Percentiles rank a stretch among this genome's conserved stretches.
Evolutionary conservation across 2,888 invertebrate species (phyloP).

Genomic region (Belgica antarctica): DNA sequence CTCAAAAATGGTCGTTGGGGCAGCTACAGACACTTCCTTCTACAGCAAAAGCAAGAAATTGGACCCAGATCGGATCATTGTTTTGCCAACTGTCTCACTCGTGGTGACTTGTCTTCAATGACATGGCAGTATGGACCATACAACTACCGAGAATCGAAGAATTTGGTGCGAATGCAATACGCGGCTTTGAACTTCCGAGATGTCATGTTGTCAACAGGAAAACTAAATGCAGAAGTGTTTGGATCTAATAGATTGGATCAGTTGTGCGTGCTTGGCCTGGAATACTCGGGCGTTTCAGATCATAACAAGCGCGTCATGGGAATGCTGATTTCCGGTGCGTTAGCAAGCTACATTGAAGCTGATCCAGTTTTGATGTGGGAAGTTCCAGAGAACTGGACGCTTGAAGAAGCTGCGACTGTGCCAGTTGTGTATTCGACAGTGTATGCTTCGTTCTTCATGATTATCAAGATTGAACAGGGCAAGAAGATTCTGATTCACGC

Average conservation of each 20-base stretch:
- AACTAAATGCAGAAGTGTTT: constrained; percentile 77
- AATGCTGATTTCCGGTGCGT: constrained; percentile 57
- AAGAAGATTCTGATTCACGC: constrained; percentile 59
- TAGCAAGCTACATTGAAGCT: constrained; percentile 62
- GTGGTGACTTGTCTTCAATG: constrained; percentile 83
- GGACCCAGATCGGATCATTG: constrained; percentile 63
- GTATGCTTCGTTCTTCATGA: constrained; percentile 57
- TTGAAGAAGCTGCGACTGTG: constrained; percentile 73
- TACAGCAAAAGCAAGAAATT: constrained; percentile 57
- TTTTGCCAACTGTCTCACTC: constrained; percentile 70
- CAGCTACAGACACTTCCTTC: constrained; percentile 74
- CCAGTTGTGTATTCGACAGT: constrained; percentile 74
- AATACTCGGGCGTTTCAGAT: constrained; percentile 62
- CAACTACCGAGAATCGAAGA: constrained; percentile 46
- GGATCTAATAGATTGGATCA: constrained; percentile 65
- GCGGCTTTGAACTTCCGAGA: constrained; percentile 90
- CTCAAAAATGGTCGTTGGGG: constrained; percentile 61
- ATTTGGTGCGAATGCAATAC: constrained; percentile 63
- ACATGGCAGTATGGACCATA: constrained; percentile 76
- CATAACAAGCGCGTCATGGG: constrained; percentile 67
- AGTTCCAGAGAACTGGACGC: constrained; percentile 68
- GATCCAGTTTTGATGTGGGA: constrained; percentile 68
- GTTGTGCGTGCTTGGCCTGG: constrained; percentile 68
- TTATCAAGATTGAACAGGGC: constrained; percentile 51
- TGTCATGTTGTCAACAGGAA: constrained; percentile 90